Conservation (phyloP, 2,888 invertebrate genomes). For the Ectobius pallidus region DNA sequence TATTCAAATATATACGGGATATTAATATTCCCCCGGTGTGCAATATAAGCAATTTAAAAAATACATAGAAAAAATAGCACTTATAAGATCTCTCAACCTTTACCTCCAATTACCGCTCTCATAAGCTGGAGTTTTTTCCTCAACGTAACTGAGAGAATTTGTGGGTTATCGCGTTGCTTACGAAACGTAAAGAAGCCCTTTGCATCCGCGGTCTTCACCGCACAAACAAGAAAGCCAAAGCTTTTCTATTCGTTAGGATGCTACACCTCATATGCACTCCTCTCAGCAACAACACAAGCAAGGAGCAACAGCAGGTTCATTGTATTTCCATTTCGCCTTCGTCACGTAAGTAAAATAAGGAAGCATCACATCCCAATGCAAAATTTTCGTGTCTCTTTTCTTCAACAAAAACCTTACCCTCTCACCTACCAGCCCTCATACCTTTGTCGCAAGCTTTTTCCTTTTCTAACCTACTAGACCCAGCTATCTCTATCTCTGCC, state of each 20-base stretch:
- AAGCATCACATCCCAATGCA: conserved; percentile 4
- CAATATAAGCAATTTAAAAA: no score
- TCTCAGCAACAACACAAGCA: not conserved
- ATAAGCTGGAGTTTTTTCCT: no score
- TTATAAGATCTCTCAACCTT: no score
- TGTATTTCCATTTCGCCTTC: conserved; percentile 55
- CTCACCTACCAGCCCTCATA: conserved; percentile 13
- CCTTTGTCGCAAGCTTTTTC: conserved; percentile 33
- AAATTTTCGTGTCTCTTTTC: not conserved
- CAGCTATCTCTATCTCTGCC: not conserved
- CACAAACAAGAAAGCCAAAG: not conserved
- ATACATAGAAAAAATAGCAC: no score
- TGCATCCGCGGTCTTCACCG: not conserved
- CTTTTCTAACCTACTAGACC: conserved; percentile 9
- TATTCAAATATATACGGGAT: no score
- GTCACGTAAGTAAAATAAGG: conserved; percentile 32
- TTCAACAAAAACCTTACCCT: not conserved
- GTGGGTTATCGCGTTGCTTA: not conserved
- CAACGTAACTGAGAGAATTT: not conserved
- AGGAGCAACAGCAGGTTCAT: conserved; percentile 49
- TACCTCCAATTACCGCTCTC: no score
- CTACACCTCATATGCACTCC: not conserved
- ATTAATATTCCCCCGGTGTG: no score
- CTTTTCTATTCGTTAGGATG: not conserved
- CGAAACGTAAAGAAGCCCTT: conserved; percentile 6